Evolutionary conservation across 1,140 invertebrate species (phyloP).

Genomic region (Whitmania pigra): DNA sequence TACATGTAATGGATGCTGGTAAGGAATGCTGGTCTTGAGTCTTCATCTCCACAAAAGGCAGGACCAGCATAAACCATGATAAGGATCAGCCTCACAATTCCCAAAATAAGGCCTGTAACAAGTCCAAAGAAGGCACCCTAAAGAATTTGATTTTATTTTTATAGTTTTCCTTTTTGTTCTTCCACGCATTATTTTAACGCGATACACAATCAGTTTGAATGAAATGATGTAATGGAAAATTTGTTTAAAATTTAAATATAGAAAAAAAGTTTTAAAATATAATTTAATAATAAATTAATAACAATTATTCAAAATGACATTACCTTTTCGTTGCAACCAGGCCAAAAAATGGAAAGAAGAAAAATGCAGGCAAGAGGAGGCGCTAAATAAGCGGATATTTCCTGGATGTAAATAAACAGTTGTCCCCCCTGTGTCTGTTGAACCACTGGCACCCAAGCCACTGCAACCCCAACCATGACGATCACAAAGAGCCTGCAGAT

Average conservation of each 20-base stretch:
- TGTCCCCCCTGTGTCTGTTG: constrained; percentile 45
- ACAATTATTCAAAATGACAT: neutral
- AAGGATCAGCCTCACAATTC: constrained; percentile 42
- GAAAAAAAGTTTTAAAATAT: constrained; percentile 9
- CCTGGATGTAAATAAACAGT: constrained; percentile 47
- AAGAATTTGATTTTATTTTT: neutral
- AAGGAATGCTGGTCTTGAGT: constrained; percentile 30
- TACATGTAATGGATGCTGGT: constrained; percentile 36
- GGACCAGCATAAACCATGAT: constrained; percentile 35
- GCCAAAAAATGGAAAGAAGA: constrained; percentile 43
- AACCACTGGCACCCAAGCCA: constrained; percentile 47
- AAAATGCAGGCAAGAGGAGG: constrained; percentile 47
- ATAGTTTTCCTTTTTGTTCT: too few species aligned
- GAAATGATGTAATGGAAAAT: neutral
- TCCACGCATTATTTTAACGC: too few species aligned
- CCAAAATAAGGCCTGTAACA: constrained; percentile 45
- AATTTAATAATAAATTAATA: neutral
- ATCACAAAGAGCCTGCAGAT: constrained; percentile 41
- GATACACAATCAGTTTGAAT: neutral
- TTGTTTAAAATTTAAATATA: too few species aligned
- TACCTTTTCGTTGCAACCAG: constrained; percentile 46
- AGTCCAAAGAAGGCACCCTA: constrained; percentile 49
- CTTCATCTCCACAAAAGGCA: constrained; percentile 33
- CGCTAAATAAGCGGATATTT: constrained; percentile 44
- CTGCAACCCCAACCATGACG: constrained; percentile 42